A percentile compares a stretch with the other conserved stretches of the same genome.
Conservation (phyloP, 2,113 vertebrate genomes). For the Scolopax mira region DNA sequence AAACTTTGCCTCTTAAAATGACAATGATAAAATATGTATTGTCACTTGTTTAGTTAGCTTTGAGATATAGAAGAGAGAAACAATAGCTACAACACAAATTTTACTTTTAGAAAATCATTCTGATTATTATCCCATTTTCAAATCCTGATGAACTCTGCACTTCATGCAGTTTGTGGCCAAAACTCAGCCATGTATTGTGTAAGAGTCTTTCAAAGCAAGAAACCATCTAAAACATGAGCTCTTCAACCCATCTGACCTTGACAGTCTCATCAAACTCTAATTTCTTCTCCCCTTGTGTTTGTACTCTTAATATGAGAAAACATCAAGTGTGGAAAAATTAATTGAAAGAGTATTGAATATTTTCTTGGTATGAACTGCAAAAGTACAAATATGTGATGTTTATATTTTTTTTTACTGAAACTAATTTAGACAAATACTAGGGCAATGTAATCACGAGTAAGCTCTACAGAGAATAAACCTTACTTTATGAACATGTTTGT, state of each 20-base stretch:
- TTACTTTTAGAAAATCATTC: neutral
- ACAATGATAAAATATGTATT: neutral
- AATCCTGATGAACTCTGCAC: neutral
- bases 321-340: neutral
- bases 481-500: neutral
- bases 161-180: neutral
- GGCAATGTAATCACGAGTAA: neutral
- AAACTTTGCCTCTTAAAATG: neutral
- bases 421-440: neutral
- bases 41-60: neutral
- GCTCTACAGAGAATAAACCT: neutral
- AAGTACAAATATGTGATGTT: neutral
- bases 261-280: neutral
- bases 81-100: neutral
- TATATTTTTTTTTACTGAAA: neutral
- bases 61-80: neutral
- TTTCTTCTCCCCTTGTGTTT: neutral
- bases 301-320: neutral
- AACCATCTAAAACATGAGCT: fast-evolving
- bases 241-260: neutral
- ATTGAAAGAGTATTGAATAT: neutral
- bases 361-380: neutral
- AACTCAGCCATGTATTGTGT: neutral
- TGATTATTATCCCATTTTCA: neutral
- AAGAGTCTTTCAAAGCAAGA: neutral